Percentiles rank a stretch among this genome's conserved stretches.
Conservation (phyloP, 2,888 invertebrate species). For the Agriopis marginaria region DNA sequence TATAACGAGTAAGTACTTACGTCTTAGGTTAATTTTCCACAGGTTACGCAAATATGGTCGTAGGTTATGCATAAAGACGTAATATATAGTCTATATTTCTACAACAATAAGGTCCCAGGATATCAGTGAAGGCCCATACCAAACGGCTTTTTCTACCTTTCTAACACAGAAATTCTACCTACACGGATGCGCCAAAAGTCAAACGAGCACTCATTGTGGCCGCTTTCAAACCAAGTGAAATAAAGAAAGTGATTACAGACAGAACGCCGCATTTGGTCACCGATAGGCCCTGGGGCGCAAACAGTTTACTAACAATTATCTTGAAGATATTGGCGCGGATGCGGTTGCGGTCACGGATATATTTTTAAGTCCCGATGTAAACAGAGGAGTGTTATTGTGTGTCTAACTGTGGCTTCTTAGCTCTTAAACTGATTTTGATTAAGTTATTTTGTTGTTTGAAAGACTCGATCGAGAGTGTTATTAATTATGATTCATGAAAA, state of each 20-base stretch:
- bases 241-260: conserved; percentile 43
- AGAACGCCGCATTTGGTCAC: conserved; percentile 31
- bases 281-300: conserved; percentile 25
- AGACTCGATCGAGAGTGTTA: too few relatives aligned
- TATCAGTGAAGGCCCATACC: not conserved
- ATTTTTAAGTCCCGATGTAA: not conserved
- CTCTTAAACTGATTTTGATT: too few relatives aligned
- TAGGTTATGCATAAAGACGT: not conserved
- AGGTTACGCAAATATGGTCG: not conserved
- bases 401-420: not conserved
- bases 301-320: conserved; percentile 16
- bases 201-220: conserved; percentile 6
- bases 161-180: not conserved
- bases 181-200: conserved; percentile 17
- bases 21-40: not conserved
- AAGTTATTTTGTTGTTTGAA: too few relatives aligned
- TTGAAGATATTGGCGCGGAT: conserved; percentile 1
- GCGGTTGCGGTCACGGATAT: conserved; percentile 3
- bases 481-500: too few relatives aligned
- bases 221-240: conserved; percentile 38
- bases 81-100: not conserved
- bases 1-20: not conserved
- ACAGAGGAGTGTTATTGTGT: not conserved
- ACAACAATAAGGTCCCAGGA: not conserved
- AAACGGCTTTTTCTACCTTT: not conserved